These are phyloP conservation scores for Sinosuthora webbiana DNA, from an alignment of 2,113 vertebrate genomes.

Conservation along the genomic window DNA sequence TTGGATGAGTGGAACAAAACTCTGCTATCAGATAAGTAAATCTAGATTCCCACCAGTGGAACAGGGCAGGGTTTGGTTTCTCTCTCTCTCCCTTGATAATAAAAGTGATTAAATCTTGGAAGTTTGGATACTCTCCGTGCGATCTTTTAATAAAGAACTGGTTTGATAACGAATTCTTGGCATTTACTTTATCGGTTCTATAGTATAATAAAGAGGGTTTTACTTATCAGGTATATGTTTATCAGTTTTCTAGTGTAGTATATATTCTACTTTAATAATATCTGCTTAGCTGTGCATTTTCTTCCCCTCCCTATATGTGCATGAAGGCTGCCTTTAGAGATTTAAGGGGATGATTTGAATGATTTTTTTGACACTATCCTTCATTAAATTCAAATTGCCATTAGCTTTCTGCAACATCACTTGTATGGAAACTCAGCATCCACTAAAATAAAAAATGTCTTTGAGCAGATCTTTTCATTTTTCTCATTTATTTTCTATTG, in stretches of 20 bases:
- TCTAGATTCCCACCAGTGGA: neutral
- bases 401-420: neutral
- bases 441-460: neutral
- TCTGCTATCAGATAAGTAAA: neutral
- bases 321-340: neutral
- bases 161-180: neutral
- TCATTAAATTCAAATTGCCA: neutral
- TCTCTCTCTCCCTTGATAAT: neutral
- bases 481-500: neutral
- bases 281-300: slow-evolving; percentile 3
- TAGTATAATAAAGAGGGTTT: neutral
- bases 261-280: neutral
- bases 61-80: neutral
- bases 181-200: neutral
- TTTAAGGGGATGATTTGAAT: neutral
- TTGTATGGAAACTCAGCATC: neutral
- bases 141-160: neutral
- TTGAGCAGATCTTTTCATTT: neutral
- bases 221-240: neutral
- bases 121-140: neutral
- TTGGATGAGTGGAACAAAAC: neutral
- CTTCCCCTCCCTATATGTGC: neutral
- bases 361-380: neutral
- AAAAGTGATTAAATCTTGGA: neutral
- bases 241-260: neutral